Percentiles rank a stretch among this genome's conserved stretches.
These are phyloP conservation scores for Podarcis muralis DNA, from an alignment of 2,113 vertebrate genomes.

Conservation along the genomic window DNA sequence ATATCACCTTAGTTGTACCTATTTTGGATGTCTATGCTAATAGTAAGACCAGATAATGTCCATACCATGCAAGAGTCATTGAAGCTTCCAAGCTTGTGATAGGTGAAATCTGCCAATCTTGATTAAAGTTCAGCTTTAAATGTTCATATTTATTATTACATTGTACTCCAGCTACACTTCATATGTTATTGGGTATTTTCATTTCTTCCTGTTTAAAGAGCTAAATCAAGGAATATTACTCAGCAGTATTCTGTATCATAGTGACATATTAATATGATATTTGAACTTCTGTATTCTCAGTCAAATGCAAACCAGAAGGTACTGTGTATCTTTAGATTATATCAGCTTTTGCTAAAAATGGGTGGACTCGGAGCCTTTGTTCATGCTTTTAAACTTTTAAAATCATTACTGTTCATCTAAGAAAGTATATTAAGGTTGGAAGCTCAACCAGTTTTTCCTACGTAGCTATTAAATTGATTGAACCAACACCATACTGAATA, in stretches of 20 bases:
- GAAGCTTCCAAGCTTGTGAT: neutral
- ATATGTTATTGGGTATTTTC: neutral
- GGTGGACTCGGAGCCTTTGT: neutral
- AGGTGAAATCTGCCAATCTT: neutral
- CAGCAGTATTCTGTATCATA: too few relatives aligned
- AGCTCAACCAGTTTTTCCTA: neutral
- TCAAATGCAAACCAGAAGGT: neutral
- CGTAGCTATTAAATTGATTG: neutral
- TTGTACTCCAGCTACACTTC: neutral
- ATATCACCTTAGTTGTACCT: neutral
- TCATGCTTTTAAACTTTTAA: neutral
- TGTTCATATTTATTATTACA: neutral
- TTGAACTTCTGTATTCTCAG: too few relatives aligned
- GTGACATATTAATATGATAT: too few relatives aligned
- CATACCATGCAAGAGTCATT: neutral
- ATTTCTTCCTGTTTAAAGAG: neutral
- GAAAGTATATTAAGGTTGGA: neutral
- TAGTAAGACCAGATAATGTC: neutral
- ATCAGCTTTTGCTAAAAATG: neutral
- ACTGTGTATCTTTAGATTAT: neutral
- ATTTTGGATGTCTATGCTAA: neutral
- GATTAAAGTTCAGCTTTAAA: neutral
- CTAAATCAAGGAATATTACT: neutral
- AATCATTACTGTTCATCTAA: slow-evolving; percentile 4
- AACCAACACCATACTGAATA: neutral